Conservation (phyloP, 2,113 vertebrate species). For the Octodon degus region DNA sequence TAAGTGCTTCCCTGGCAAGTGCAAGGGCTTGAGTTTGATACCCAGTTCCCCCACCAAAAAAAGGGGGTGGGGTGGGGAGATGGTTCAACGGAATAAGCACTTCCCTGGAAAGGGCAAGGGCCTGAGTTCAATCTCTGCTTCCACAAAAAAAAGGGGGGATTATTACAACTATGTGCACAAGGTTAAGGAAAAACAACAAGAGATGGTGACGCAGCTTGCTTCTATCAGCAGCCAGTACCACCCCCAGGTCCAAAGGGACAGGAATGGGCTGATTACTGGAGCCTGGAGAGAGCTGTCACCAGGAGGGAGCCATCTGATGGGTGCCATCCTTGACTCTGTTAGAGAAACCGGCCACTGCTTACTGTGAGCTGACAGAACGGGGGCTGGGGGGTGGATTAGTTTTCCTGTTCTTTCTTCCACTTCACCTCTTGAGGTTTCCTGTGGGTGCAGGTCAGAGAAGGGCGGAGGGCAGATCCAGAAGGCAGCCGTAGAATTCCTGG, state of each 20-base stretch:
- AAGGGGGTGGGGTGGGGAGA: too few species aligned
- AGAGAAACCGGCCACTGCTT: background rate
- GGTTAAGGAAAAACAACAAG: conserved; percentile 29
- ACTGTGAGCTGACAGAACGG: background rate
- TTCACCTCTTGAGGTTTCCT: background rate
- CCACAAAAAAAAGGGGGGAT: too few species aligned
- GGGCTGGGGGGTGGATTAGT: background rate
- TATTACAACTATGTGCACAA: conserved; percentile 8
- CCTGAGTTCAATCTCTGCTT: too few species aligned
- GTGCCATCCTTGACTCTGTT: background rate
- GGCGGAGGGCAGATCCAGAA: background rate
- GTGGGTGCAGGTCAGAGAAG: background rate
- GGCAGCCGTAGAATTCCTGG: background rate
- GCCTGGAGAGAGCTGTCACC: background rate
- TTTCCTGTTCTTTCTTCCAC: background rate
- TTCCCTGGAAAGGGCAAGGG: too few species aligned
- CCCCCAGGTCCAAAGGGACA: background rate
- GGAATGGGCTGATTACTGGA: background rate
- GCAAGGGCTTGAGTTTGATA: too few species aligned
- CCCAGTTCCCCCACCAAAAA: too few species aligned
- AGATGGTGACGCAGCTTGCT: conserved; percentile 1
- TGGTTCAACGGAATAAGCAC: too few species aligned
- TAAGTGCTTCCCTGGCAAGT: too few species aligned
- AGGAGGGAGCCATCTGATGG: background rate
- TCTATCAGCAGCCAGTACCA: conserved; percentile 29